Base-by-base conservation (phyloP, 2,113 vertebrate genomes). In the Mesocricetus auratus region DNA sequence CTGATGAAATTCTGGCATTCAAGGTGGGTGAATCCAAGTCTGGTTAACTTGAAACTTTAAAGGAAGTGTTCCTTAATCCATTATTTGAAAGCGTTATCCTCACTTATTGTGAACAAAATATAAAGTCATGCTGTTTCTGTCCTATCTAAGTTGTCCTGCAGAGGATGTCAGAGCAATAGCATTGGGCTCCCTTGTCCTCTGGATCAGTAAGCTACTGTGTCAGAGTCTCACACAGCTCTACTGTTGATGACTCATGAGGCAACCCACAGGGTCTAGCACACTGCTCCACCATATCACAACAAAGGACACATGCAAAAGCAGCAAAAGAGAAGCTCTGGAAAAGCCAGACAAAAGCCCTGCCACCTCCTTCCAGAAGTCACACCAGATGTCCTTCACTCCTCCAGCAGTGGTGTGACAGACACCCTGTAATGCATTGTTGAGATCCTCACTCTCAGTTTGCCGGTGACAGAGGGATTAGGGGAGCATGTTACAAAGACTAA, bases 201-300 rank as follows among this genome's bases (percentile, higher is more conserved):
- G 29, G 71, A 10, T n/a, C 11, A n/a, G 39, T 0, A 39, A 47
- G 66, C 47, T 26, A 7, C 15, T 9, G 36, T 19, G 56, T 45
- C 4, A 2, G 47, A 82, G 71, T 33, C 6, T 64, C 47, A 4
- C 24, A 19, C 13, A 29, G 0, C 1, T 22, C 50, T 3, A 16
- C 9, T 62, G 45, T 33, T 79, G 17, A 62, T 8, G 66, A 83
- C 24, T 58, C 2, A 2, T 3, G 5, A 22, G 47, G 36, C 64
- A 29, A 60, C 19, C 26, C 12, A 22, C 11, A 33, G 64, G 78
- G n/a, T 19, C 13, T 53, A 10, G 12, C n/a, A 58, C 33, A 69
- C 1, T 73, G 31, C 69, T 78, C 13, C 31, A 31, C 19, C 31
- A 3, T 12, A 47, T 47, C 16, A 33, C 39, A 62, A 19, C 22